Base-by-base conservation (phyloP, 2,888 invertebrate species). In the Lochmaea crataegi region DNA sequence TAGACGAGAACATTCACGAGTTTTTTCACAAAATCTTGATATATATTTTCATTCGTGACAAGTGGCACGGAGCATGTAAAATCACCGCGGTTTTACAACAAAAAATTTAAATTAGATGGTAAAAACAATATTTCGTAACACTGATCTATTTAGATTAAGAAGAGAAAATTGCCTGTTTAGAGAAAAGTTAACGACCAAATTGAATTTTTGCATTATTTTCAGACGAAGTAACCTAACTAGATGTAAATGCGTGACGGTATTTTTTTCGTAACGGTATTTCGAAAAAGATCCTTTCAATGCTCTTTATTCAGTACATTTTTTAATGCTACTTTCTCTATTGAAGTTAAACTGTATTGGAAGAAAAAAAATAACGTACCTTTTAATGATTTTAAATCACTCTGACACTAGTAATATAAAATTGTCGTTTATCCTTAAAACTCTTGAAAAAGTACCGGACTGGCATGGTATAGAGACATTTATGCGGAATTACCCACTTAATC, bases 21-120 rank as follows among this genome's bases (percentile, higher is more conserved):
- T 75, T 75, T 75, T 69, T 26, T 26, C 26, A 56, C 51, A 48
- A 73, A 71, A 73, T 71, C 69, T 63, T 70, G 69, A 65, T 75
- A 69, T 68, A 14, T 48, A 9, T 53, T 53, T 56, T 68, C 45
- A 4, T 65, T 58, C 61, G 58, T 68, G 70, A 69, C 57, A 45
- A 41, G 12, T 45, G 65, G 61, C 57, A 57, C 58, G 64, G n/a
- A 32, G 60, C 60, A 60, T 16, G 26, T 38, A 53, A 53, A 53
- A 53, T 18, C 9, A 18, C 16, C 9, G 53, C 14, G 45, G 14
- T 4, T 53, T 53, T 16, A 53, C 71, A 70, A 6, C 22, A 57
- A 66, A 41, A 57, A 69, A 57, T 61, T 68, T 65, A 72, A 75
- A 61, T 72, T 72, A 68, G 51, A 68, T 26, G 65, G 64, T 61